Percentiles rank a stretch among this genome's conserved stretches.
Evolutionary conservation across 2,888 invertebrate species (phyloP).

Genomic region (Crepidodera aurea): DNA sequence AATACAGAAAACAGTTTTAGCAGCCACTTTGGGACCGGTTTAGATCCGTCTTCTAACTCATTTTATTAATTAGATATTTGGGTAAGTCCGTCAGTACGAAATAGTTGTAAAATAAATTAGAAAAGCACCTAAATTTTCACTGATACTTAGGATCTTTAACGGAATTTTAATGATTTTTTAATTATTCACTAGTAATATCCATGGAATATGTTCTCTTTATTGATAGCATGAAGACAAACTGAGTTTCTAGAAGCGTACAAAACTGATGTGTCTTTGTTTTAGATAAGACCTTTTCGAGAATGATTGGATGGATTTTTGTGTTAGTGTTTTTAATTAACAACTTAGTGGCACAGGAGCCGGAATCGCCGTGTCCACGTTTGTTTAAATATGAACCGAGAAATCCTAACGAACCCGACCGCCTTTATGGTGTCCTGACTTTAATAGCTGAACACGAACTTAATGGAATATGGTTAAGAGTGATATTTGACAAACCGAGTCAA

Average conservation of each 20-base stretch:
- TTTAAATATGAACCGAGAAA: constrained; percentile 67
- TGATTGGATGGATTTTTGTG: neutral
- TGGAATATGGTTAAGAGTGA: constrained; percentile 68
- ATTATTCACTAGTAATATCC: neutral
- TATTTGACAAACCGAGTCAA: constrained; percentile 58
- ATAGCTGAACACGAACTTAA: constrained; percentile 65
- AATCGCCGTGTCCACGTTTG: constrained; percentile 67
- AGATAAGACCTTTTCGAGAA: neutral
- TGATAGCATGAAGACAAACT: neutral
- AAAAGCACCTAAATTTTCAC: neutral
- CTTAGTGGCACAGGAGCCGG: constrained; percentile 37
- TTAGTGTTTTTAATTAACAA: constrained; percentile 7
- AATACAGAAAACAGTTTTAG: too few species aligned
- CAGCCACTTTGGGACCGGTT: neutral
- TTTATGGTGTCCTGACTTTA: constrained; percentile 70
- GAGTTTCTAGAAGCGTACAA: neutral
- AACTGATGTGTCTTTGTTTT: neutral
- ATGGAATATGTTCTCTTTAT: neutral
- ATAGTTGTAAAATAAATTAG: neutral
- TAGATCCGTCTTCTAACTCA: neutral
- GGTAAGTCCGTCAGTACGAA: neutral
- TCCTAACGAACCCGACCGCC: constrained; percentile 65
- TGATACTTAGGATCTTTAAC: neutral
- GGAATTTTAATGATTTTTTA: neutral
- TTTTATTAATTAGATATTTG: neutral